Base-by-base conservation (phyloP, 2,888 invertebrate species). In the Caenorhabditis sinica region DNA sequence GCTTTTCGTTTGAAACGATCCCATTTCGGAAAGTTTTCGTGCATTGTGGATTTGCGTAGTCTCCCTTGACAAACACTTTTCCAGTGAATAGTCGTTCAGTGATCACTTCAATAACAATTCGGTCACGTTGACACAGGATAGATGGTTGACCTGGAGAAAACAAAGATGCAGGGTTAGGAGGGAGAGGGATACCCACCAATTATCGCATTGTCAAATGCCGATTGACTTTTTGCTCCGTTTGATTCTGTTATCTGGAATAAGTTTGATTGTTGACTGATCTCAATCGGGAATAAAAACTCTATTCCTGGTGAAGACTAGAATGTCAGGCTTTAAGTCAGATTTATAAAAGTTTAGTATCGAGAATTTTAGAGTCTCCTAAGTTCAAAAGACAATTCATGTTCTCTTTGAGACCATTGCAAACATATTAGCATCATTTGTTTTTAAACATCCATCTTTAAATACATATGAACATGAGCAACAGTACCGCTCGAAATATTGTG, bases 21-120 rank as follows among this genome's bases (percentile, higher is more conserved):
- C 82, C 83, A 65, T 83, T 73, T 33, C 76, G 79, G 30, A 76
- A 83, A 11, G 73, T 61, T 17, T 71, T 61, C 5, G 82, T 80
- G 66, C 91, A 91, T 43, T 89, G 86, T 15, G 85, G 60, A 66
- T 90, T 90, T 51, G 82, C 84, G 65, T 89, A 90, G 58, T 91
- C 90, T 40, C 91, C 91, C 68, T 92, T 91, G 13, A 91, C 91
- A 63, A 88, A 92, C 20, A 91, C 86, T 72, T 90, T 88, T 28
- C 91, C 91, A 36, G 82, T 84, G 79, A 91, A 91, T 9, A 88
- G 82, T 30, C 87, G 81, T 33, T 89, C 77, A 1, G 91, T 91
- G 61, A 88, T 82, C 43, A 92, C 90, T 63, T 87, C 87, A 49
- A 92, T 89, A 9, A 85, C 86, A 43, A 92, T 89, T 51, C 74